Conservation (phyloP, 2,888 invertebrate genomes). For the Labia minor region DNA sequence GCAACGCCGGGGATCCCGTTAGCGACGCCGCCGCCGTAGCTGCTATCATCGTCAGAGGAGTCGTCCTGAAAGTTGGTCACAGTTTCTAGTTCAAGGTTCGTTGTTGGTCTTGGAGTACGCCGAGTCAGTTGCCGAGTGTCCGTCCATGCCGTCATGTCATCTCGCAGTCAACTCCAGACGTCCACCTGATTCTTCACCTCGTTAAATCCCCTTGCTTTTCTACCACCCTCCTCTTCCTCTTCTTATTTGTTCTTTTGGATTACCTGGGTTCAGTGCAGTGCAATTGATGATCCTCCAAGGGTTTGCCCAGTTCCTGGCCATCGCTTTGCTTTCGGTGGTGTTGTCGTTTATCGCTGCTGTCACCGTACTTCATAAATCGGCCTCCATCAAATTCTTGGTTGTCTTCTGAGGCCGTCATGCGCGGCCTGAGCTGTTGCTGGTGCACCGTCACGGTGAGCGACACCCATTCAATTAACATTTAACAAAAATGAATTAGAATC, state of each 20-base stretch:
- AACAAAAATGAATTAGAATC: too few species aligned
- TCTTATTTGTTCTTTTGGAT: too few species aligned
- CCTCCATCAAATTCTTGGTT: neutral
- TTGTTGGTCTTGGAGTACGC: neutral
- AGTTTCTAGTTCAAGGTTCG: conserved; percentile 13
- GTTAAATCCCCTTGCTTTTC: neutral
- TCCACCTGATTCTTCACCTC: too few species aligned
- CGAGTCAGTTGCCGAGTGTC: neutral
- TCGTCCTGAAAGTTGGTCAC: conserved; percentile 4
- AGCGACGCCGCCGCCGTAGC: neutral
- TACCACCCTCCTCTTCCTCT: too few species aligned
- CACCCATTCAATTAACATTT: neutral
- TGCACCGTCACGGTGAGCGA: neutral
- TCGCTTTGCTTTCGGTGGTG: neutral
- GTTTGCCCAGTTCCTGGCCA: neutral
- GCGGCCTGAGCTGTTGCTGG: neutral
- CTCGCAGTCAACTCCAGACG: neutral
- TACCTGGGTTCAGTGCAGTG: neutral
- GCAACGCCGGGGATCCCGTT: neutral
- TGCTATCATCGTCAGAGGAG: neutral
- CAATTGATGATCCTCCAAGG: neutral
- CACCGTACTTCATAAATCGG: neutral
- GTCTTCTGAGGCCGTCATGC: conserved; percentile 13
- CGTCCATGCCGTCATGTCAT: neutral
- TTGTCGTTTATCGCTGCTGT: neutral